Evolutionary conservation across 1,140 invertebrate genomes (phyloP), one percentile per base, ranked within the genome.

Genomic region (Leptestheria dahalacensis): DNA sequence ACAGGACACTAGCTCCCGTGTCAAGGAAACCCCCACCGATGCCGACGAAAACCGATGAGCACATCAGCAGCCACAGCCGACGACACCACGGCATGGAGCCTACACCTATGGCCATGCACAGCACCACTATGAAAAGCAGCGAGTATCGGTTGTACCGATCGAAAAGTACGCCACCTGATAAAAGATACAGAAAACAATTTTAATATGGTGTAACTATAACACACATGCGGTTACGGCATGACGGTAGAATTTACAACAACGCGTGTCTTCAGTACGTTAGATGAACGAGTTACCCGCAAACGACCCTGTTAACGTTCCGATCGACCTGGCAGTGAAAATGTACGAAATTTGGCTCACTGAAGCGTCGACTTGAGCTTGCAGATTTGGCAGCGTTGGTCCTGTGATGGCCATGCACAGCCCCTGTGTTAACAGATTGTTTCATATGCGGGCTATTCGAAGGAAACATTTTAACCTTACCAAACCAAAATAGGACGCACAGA

Each of bases 1-100:
- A 76, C 51, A 73, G 68, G 4, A 75, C 72, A 69, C 77, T 78
- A n/a, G 74, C 72, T 56, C 76, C 72, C 65, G 71, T 73, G 61
- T 73, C 72, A 6, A 75, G 64, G 20, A 74, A 68, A 9, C 72
- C 72, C 66, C 73, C 71, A 23, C 71, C 63, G 11, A 73, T 59
- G 1, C 72, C 71, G 56, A 72, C 67, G 11, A 72, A 57, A 15
- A 69, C 63, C 54, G 74, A 68, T 63, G 52, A 73, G 59, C 51
- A 70, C 68, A 26, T 68, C 67, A 58, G 57, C 18, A 64, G 6
- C 59, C 55, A 61, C 10, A 65, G 69, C 47, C 10, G 71, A 61
- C 25, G 68, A 69, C 29, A 65, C 64, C 64, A 66, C 6, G 65
- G 65, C 18, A 58, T 55, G 3, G 62, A 28, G 51, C 47, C 59